Evolutionary conservation across 2,888 invertebrate genomes (phyloP), one percentile per base, ranked within the genome.

Genomic region (Eupithecia centaureata): DNA sequence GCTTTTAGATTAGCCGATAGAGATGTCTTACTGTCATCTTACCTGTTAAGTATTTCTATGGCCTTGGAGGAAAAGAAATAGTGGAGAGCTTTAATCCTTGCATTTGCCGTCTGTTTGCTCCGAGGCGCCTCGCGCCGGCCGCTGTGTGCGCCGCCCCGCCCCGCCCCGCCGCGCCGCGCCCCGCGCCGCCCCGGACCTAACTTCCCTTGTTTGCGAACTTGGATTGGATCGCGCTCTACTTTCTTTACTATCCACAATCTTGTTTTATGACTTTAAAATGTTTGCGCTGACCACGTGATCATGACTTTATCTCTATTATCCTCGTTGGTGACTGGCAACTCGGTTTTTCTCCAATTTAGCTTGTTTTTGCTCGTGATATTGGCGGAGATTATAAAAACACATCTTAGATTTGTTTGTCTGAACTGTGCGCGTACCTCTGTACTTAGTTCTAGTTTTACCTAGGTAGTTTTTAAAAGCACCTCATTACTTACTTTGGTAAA

Each of bases 171-270:
- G n/a, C 38, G 73, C 76, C 77, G 82, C 79, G 22, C 12, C 25
- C 25, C 27, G 27, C 80, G 84, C 79, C 79, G 70, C 79, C 76
- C 84, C 86, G 83, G 2, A 42, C 42, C 18, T 89, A 91, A 93
- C 91, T 91, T 91, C 90, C 87, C 92, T 92, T 93, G 91, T 93
- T 93, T 93, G 91, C 91, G 87, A 92, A 93, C 91, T 92, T 85
- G 86, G 92, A 93, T 92, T 93, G 92, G 91, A 91, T 92, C 85
- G 89, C 88, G 91, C 84, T 88, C 91, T 87, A 91, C 90, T 92
- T 91, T 92, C 88, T 83, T 83, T 83, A 86, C 87, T 86, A 89
- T 89, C 87, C 89, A 89, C 88, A 89, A 90, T 91, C 86, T 89
- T 90, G 86, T 92, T 90, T 92, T 91, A 91, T 90, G 89, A 87